Evolutionary conservation across 2,888 invertebrate genomes (phyloP), one percentile per base, ranked within the genome.

Genomic region (Ornithoptera alexandrae): DNA sequence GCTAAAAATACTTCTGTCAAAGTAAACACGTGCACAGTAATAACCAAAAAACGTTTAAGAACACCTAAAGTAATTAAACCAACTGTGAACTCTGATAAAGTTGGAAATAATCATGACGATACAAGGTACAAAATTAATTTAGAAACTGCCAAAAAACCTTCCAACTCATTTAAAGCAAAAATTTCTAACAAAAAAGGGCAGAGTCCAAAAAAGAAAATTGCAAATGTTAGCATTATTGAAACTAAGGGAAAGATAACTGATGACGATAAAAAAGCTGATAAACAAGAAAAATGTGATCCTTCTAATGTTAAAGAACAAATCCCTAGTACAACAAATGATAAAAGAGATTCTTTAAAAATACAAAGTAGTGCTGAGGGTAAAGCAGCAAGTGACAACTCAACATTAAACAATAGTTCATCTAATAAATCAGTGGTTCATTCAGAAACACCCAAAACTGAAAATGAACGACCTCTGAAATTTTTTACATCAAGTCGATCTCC

Each of bases 391-490:
- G 42, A 56, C 20, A 70, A 67, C 56, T 53, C 70, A 17, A 20
- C 56, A 5, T 56, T 67, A 60, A 70, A 66, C 36, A 57, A 59
- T 42, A 60, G 67, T 39, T 67, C 67, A 10, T 60, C 53, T 63
- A 67, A 60, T 53, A 62, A 76, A 22, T 63, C 75, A 18, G 65
- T 71, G 24, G 80, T 73, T 76, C 79, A 78, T 73, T 62, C 76
- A 12, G 88, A 89, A 68, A 79, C 83, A n/a, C 82, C 85, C 15
- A 92, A 89, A 83, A 60, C 80, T 69, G 92, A 92, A 79, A 81
- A 76, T 36, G 92, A 92, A 78, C 82, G 92, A 72, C 91, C 91
- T 59, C 92, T 87, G 6, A 92, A 92, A 78, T 92, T 92, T 79
- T 92, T 92, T 69, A 92, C 92, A 17, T 92, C 92, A 1, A 84